Evolutionary conservation across 1,140 invertebrate genomes (phyloP).

Genomic region (Mycetomoellerius zeteki): DNA sequence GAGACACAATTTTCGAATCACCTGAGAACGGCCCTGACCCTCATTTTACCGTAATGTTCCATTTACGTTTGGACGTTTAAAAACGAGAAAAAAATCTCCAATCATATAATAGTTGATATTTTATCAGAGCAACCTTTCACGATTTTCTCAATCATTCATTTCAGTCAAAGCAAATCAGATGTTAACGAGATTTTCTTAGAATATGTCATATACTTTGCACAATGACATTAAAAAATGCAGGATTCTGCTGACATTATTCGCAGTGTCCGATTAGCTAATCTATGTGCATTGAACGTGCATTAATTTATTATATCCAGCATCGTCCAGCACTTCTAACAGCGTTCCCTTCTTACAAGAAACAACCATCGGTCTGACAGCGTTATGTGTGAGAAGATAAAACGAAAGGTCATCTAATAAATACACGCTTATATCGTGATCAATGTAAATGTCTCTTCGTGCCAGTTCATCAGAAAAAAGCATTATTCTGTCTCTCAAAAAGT

Average conservation of each 20-base stretch:
- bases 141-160: not conserved
- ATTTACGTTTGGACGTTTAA: not conserved
- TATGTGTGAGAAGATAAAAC: constrained; percentile 42
- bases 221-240: constrained; percentile 25
- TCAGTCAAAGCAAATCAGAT: not conserved
- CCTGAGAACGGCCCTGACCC: not conserved
- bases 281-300: constrained; percentile 14
- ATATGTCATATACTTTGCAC: not conserved
- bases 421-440: constrained; percentile 19
- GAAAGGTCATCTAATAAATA: constrained; percentile 59
- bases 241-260: constrained; percentile 50
- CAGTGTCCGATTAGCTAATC: constrained; percentile 41
- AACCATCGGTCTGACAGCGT: not conserved
- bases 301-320: constrained; percentile 52
- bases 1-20: not conserved
- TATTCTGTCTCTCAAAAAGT: not conserved
- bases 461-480: constrained; percentile 21
- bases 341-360: constrained; percentile 16
- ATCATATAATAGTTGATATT: not conserved
- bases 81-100: not conserved
- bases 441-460: constrained; percentile 29
- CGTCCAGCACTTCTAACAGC: not conserved
- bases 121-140: not conserved
- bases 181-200: not conserved
- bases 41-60: not conserved